Conservation (phyloP, 2,113 vertebrate species). For the Halichoerus grypus region DNA sequence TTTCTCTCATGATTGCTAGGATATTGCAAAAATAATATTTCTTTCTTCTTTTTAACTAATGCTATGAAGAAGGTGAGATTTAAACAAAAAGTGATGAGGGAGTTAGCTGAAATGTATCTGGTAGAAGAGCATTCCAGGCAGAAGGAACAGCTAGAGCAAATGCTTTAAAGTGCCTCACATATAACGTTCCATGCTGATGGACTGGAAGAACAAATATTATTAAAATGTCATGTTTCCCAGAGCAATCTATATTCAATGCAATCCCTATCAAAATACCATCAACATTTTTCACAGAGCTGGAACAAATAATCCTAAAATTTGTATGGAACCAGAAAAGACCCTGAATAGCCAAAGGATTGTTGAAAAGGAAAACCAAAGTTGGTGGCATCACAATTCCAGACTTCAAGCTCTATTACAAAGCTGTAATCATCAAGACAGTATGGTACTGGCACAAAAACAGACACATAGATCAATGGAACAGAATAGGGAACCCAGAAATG, state of each 20-base stretch:
- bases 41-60: not conserved
- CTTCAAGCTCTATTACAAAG: too few relatives aligned
- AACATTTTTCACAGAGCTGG: too few relatives aligned
- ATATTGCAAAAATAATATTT: not conserved
- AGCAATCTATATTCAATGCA: too few relatives aligned
- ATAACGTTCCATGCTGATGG: not conserved
- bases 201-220: not conserved
- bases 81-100: not conserved
- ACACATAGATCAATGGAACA: not conserved
- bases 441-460: not conserved
- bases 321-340: too few relatives aligned
- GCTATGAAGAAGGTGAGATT: not conserved
- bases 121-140: not conserved
- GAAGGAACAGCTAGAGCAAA: slow-evolving; percentile 23
- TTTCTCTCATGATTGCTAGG: not conserved
- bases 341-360: too few relatives aligned
- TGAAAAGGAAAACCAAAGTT: too few relatives aligned
- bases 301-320: too few relatives aligned
- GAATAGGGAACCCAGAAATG: not conserved
- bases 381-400: too few relatives aligned
- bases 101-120: not conserved
- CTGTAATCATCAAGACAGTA: not conserved
- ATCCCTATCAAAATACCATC: too few relatives aligned
- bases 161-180: not conserved
- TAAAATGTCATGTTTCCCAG: not conserved